Evolutionary conservation across 2,888 invertebrate species (phyloP), one percentile per base, ranked within the genome.

Genomic region (Steinernema hermaphroditum): DNA sequence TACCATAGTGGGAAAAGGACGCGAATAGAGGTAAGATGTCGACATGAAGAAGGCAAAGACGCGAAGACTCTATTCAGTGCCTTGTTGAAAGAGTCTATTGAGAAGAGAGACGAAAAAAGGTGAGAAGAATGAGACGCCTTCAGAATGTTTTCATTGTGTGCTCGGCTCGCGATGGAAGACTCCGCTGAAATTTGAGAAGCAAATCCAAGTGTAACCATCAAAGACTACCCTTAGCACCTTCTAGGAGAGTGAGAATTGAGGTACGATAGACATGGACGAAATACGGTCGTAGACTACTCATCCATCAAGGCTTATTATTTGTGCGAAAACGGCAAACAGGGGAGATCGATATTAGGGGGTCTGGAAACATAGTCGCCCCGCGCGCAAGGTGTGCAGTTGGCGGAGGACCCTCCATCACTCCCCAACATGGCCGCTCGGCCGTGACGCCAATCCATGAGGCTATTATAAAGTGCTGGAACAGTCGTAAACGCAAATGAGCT

Each of bases 321-420:
- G 62, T 62, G 62, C 62, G 62, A 62, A 62, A 62, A 62, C 34
- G 62, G 32, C 62, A 62, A 62, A 62, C 62, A 24, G 62, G 29
- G 19, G 62, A 62, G 62, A 62, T 62, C 62, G 62, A 62, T 62
- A 62, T 62, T 62, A 62, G 62, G 19, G 62, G 62, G 62, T 62
- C 62, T 62, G 62, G 62, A 62, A 62, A 62, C 29, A 29, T 22
- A 62, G 62, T 62, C 62, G 32, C 32, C 62, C 62, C 62, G 62
- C 62, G 62, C 62, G 62, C 62, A 62, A 62, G 62, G 62, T 62
- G 62, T 62, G 62, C 62, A 62, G 16, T 22, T 27, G 62, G 62
- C 1, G 62, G 62, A 62, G 34, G 32, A 27, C 37, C 37, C 62
- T 50, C 24, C 19, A 24, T 16, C 62, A 27, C 62, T n/a, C 62